A percentile compares a stretch with the other conserved stretches of the same genome.
These are phyloP conservation scores for Therioaphis trifolii DNA, from an alignment of 2,888 invertebrate genomes.

Conservation along the genomic window DNA sequence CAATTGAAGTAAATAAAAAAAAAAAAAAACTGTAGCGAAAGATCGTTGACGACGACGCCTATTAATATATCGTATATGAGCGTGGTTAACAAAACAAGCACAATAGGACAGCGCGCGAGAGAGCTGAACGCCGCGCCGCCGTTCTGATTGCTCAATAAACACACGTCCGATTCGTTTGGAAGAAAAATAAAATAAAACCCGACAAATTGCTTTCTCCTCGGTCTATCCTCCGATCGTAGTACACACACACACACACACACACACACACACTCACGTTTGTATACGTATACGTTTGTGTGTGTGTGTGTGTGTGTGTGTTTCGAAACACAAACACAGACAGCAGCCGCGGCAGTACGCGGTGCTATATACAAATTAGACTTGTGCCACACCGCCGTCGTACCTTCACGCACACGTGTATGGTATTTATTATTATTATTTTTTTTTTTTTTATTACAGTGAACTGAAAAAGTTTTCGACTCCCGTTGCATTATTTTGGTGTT, in stretches of 20 bases:
- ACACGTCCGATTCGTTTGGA: constrained; percentile 40
- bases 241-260: no score
- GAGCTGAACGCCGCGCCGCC: neutral
- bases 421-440: constrained; percentile 30
- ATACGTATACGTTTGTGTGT: no score
- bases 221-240: neutral
- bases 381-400: no score
- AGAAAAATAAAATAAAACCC: constrained; percentile 23
- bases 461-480: constrained; percentile 50
- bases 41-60: no score
- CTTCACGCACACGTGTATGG: neutral
- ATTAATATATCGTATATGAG: constrained; percentile 26
- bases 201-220: constrained; percentile 53
- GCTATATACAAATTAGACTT: constrained; percentile 29
- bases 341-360: constrained; percentile 13
- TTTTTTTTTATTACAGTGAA: constrained; percentile 32
- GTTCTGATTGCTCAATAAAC: constrained; percentile 52
- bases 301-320: neutral
- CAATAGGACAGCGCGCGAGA: constrained; percentile 20
- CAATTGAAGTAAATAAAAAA: constrained; percentile 11
- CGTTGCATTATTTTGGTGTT: constrained; percentile 58
- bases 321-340: constrained; percentile 38
- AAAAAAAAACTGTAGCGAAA: neutral
- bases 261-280: no score
- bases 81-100: neutral